These are phyloP conservation scores for Lycorma delicatula DNA, from an alignment of 1,140 invertebrate genomes.

Conservation along the genomic window DNA sequence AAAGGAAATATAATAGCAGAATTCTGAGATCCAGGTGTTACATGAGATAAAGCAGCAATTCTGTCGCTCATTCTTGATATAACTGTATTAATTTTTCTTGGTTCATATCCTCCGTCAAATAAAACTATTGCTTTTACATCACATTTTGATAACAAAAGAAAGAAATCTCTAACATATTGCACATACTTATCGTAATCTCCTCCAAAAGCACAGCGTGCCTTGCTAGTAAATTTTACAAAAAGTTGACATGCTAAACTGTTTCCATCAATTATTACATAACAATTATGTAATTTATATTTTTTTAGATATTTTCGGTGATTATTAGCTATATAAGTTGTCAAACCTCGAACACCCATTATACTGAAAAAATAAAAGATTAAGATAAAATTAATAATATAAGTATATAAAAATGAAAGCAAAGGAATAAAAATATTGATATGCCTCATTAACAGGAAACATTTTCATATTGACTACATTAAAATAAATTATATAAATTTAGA, in stretches of 20 bases:
- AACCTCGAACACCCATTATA: constrained; percentile 79
- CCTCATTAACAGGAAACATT: too few species aligned
- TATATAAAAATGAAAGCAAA: too few species aligned
- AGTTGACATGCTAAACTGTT: constrained; percentile 65
- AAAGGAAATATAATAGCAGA: constrained; percentile 51
- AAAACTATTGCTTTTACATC: constrained; percentile 66
- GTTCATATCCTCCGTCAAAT: constrained; percentile 73
- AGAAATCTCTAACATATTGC: constrained; percentile 53
- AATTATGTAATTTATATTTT: constrained; percentile 54
- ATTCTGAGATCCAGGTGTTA: constrained; percentile 2
- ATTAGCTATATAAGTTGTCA: constrained; percentile 67
- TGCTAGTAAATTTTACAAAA: constrained; percentile 46
- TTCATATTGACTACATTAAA: too few species aligned
- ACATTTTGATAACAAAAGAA: constrained; percentile 59
- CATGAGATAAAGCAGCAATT: constrained; percentile 35
- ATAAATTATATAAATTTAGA: too few species aligned
- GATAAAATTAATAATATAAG: too few species aligned
- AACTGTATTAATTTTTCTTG: constrained; percentile 64
- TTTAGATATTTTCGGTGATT: constrained; percentile 55
- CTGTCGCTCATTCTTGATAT: constrained; percentile 51
- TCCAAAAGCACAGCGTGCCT: constrained; percentile 62
- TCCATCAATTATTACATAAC: constrained; percentile 71
- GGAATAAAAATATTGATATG: too few species aligned
- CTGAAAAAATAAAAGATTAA: too few species aligned
- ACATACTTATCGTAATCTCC: constrained; percentile 79